These are phyloP conservation scores for Actinopyga echinites DNA, from an alignment of 53 echinoderm and acorn worm genomes.

Conservation along the genomic window DNA sequence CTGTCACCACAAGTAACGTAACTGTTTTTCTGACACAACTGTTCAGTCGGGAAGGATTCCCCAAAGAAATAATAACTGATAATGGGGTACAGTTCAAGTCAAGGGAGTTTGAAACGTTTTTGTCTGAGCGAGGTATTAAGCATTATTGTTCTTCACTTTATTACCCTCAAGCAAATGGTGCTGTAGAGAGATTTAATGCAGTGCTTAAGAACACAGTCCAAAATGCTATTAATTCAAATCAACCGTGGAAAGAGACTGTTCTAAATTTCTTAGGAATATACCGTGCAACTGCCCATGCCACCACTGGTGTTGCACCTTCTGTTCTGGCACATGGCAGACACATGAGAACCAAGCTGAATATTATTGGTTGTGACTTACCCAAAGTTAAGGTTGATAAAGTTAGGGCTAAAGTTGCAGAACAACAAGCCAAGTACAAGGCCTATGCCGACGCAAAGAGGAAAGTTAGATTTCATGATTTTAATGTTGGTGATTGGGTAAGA, in stretches of 20 bases:
- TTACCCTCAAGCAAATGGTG: too few relatives aligned
- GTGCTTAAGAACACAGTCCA: not conserved
- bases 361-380: not conserved
- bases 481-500: too few relatives aligned
- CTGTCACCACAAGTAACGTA: not conserved
- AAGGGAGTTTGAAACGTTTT: not conserved
- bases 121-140: not conserved
- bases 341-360: not conserved
- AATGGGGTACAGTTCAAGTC: too few relatives aligned
- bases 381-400: too few relatives aligned
- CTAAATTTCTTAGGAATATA: not conserved
- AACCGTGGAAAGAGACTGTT: not conserved
- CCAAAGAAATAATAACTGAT: not conserved
- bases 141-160: not conserved
- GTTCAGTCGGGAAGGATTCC: constrained; percentile 25
- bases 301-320: not conserved
- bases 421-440: too few relatives aligned
- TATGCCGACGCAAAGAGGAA: too few relatives aligned
- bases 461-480: too few relatives aligned
- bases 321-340: not conserved
- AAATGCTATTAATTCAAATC: not conserved
- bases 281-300: not conserved
- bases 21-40: not conserved
- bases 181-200: not conserved
- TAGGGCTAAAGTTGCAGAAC: too few relatives aligned